Evolutionary conservation across 2,113 vertebrate genomes (phyloP).

Genomic region (Phyllopteryx taeniolatus): DNA sequence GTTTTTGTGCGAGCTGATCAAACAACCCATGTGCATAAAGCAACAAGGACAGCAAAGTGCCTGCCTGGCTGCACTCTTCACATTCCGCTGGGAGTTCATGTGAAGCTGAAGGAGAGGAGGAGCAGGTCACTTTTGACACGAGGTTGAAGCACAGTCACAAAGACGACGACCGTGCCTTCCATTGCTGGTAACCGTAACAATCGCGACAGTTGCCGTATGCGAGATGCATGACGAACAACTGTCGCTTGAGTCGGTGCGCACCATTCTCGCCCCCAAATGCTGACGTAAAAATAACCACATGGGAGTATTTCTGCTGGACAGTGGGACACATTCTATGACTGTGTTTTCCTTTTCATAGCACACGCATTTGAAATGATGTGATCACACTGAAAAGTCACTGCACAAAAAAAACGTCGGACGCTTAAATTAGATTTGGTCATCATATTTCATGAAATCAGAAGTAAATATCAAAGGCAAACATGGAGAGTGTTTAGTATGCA

Average conservation of each 20-base stretch:
- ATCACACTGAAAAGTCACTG: conserved; percentile 3
- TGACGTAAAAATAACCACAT: conserved; percentile 27
- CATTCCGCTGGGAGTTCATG: conserved; percentile 27
- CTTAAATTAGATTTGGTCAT: not conserved
- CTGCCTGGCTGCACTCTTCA: conserved; percentile 42
- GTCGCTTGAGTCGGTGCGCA: not conserved
- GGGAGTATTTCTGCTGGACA: conserved; percentile 13
- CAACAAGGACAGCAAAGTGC: conserved; percentile 29
- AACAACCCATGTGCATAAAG: conserved; percentile 19
- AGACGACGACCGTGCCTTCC: not conserved
- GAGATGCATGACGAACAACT: not conserved
- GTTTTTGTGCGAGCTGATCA: conserved; percentile 3
- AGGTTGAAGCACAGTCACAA: conserved; percentile 2
- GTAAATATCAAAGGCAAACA: not conserved
- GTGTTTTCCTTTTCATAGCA: not conserved
- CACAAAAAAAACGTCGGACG: not conserved
- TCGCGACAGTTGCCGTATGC: not conserved
- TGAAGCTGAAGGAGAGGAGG: conserved; percentile 25
- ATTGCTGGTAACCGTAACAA: not conserved
- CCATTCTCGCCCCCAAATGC: not conserved
- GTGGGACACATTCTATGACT: not conserved
- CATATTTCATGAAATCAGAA: not conserved
- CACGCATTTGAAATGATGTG: not conserved
- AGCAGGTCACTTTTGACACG: conserved; percentile 12
- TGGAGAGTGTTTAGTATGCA: not conserved